Base-by-base conservation (phyloP, 2,797 vertebrate genomes). In the Epinephelus awoara region DNA sequence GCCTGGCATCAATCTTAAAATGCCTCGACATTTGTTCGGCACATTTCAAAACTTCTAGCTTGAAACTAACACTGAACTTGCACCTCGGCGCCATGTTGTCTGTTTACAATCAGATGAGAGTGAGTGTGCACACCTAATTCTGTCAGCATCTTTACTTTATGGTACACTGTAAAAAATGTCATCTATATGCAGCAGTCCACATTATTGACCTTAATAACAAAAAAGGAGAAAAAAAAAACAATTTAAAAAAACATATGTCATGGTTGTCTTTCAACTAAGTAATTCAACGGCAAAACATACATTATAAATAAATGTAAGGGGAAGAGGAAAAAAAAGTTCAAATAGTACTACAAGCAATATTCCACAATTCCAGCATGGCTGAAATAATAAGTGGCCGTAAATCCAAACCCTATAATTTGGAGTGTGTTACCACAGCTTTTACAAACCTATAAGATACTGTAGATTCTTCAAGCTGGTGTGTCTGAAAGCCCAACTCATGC, bases 221-320 rank as follows among this genome's bases (percentile, higher is more conserved):
- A 90, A 63, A 27, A 27, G 27, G 55, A 5, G 23, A 38, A 47
- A 65, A 76, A 72, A 76, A 61, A 51, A 68, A 79, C 19, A 79
- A 81, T 57, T 62, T 77, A 29, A 82, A 85, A 76, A 85, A 87
- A 89, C 49, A 10, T 83, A 52, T 88, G 88, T 86, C 23, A 85
- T 88, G 63, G 79, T 86, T 81, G 74, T 91, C 73, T 90, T 93
- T 91, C 86, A 94, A 92, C 90, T 94, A 93, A 92, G 75, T 90
- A 84, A 79, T 84, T 93, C 78, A 94, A 94, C 93, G 93, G 95
- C 94, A 95, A 95, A 93, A 90, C 90, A 93, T 94, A 95, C 85
- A 91, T 95, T 94, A 96, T 96, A 96, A 96, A 96, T 96, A 96
- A 93, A 94, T 94, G 92, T 91, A 92, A 94, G 67, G 85, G 89